Conservation (phyloP, 1,140 invertebrate genomes). For the Drosophila pseudoananassae region DNA sequence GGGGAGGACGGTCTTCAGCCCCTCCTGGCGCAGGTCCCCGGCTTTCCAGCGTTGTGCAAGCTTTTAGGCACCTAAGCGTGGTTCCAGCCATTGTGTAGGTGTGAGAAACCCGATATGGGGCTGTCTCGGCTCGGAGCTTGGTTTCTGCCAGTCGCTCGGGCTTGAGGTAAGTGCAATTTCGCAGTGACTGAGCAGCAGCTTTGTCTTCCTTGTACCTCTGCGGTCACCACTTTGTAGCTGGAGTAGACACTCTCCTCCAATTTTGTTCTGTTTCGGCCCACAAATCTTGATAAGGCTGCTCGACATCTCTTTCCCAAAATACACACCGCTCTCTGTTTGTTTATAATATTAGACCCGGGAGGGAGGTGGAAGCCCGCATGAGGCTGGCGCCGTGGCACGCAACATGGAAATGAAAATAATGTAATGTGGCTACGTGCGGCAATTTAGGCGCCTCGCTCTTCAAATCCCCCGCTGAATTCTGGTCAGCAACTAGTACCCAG, state of each 20-base stretch:
- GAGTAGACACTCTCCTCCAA: constrained; percentile 27
- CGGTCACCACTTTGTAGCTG: constrained; percentile 15
- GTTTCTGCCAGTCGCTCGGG: constrained; percentile 3
- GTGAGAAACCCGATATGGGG: constrained; percentile 71
- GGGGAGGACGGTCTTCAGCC: too few relatives aligned
- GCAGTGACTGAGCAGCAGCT: constrained; percentile 46
- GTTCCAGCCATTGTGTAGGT: constrained; percentile 57
- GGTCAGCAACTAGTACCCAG: constrained; percentile 11
- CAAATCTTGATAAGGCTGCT: constrained; percentile 51
- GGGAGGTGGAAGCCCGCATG: constrained; percentile 41
- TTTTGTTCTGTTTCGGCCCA: constrained; percentile 10
- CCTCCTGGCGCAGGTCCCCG: not conserved
- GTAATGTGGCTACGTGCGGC: constrained; percentile 71
- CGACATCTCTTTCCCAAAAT: constrained; percentile 20
- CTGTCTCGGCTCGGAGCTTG: constrained; percentile 26
- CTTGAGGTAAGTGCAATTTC: constrained; percentile 57
- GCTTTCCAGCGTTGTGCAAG: constrained; percentile 55
- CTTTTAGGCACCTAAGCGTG: constrained; percentile 68
- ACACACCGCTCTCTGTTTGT: constrained; percentile 45
- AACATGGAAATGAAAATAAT: constrained; percentile 66
- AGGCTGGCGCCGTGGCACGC: constrained; percentile 68
- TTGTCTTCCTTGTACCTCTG: constrained; percentile 14
- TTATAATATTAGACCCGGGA: constrained; percentile 46
- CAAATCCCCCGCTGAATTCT: constrained; percentile 22
- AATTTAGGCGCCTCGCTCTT: constrained; percentile 72